Evolutionary conservation across 2,797 vertebrate species (phyloP).

Genomic region (Sebastolobus alascanus): DNA sequence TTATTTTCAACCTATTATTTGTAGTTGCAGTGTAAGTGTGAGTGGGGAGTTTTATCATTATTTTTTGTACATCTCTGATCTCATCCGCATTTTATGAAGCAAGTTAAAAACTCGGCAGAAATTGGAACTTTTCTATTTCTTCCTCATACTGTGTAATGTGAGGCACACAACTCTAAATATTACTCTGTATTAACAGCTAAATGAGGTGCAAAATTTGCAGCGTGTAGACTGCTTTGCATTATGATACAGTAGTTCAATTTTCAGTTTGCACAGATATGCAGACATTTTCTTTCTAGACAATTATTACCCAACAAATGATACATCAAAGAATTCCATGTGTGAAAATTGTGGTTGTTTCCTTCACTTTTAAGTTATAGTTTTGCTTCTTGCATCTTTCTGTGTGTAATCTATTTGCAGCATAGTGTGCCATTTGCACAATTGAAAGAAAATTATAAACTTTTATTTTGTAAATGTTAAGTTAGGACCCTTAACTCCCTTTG

Average conservation of each 20-base stretch:
- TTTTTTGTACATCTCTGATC: background rate
- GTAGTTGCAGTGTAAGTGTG: background rate
- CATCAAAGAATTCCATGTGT: background rate
- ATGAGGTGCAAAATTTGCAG: slow-evolving; percentile 4
- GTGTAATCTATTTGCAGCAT: background rate
- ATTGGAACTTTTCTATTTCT: background rate
- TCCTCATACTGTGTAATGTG: background rate
- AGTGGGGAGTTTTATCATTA: background rate
- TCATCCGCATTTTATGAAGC: background rate
- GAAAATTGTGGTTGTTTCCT: background rate
- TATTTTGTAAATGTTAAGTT: background rate
- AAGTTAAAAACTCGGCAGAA: background rate
- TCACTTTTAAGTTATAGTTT: background rate
- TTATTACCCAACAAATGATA: background rate
- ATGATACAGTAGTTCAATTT: background rate
- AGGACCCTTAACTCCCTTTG: background rate
- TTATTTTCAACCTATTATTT: background rate
- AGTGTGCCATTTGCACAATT: background rate
- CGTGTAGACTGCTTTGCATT: background rate
- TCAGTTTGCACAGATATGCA: background rate
- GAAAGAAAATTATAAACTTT: background rate
- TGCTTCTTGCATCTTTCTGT: background rate
- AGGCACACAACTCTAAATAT: slow-evolving; percentile 3
- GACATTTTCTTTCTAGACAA: background rate
- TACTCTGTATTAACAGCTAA: slow-evolving; percentile 2